A percentile compares a stretch with the other conserved stretches of the same genome.
These are phyloP conservation scores for Pomatorhinus ruficollis DNA, from an alignment of 2,113 vertebrate species.

Conservation along the genomic window DNA sequence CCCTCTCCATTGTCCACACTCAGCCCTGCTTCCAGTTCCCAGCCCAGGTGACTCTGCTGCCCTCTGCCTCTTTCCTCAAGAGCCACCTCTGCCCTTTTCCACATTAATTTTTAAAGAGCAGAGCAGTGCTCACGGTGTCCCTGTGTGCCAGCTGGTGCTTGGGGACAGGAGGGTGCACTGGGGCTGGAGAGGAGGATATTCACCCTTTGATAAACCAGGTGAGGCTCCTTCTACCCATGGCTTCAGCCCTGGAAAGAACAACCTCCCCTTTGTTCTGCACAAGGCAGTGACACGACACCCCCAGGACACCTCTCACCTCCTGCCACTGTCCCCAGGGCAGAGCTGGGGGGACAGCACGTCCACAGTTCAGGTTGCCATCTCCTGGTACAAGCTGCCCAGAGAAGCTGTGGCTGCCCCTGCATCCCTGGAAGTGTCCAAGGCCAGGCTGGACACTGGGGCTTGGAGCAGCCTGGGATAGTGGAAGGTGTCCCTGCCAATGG, in stretches of 20 bases:
- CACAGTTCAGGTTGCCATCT: not conserved
- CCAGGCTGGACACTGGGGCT: not conserved
- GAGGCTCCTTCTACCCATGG: fast-evolving
- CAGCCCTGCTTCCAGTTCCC: not conserved
- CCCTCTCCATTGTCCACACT: fast-evolving
- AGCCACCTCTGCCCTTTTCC: not conserved
- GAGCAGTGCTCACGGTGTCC: not conserved
- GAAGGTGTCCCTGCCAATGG: not conserved
- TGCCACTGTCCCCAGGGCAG: not conserved
- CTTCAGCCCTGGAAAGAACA: not conserved
- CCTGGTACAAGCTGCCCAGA: not conserved
- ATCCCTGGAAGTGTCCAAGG: not conserved
- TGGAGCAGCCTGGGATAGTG: not conserved
- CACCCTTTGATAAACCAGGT: too few species aligned
- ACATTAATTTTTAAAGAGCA: fast-evolving
- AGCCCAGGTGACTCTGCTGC: not conserved
- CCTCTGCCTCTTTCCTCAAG: not conserved
- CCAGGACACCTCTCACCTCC: not conserved
- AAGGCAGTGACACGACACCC: not conserved
- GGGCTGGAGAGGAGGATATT: not conserved
- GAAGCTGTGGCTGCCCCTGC: not conserved
- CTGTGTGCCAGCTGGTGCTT: not conserved
- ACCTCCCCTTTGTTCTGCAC: not conserved
- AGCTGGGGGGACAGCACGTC: not conserved
- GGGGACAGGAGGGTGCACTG: not conserved